Conservation (phyloP, 2,888 invertebrate species). For the Pandemis heparana region DNA sequence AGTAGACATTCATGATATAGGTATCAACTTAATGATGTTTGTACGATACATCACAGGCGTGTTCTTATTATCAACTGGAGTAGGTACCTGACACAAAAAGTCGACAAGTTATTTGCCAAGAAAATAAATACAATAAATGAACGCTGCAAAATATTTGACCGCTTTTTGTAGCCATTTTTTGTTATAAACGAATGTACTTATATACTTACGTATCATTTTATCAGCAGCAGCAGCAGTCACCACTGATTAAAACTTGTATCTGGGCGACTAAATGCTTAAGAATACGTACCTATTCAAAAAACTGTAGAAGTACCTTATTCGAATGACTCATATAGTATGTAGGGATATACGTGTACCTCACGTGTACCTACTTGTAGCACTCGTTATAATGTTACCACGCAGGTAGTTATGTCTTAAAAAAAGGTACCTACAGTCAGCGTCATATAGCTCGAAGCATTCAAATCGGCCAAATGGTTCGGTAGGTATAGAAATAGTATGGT, state of each 20-base stretch:
- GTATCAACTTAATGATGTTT: conserved; percentile 3
- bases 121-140: conserved; percentile 23
- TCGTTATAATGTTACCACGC: no score
- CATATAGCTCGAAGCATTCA: no score
- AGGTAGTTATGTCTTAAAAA: no score
- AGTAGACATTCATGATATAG: not conserved
- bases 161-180: conserved; percentile 20
- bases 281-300: no score
- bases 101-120: not conserved
- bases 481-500: no score
- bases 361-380: no score
- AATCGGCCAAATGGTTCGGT: no score
- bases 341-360: no score
- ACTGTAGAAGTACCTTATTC: no score
- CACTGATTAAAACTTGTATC: not conserved
- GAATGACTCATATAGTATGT: no score
- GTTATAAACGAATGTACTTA: not conserved
- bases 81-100: conserved; percentile 14
- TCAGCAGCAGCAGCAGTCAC: not conserved
- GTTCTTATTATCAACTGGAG: conserved; percentile 3
- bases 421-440: no score
- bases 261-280: not conserved
- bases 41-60: not conserved
- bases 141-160: conserved; percentile 5
- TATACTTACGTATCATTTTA: not conserved